These are phyloP conservation scores for Drosophila anceps DNA, from an alignment of 2,888 invertebrate species.

Conservation along the genomic window DNA sequence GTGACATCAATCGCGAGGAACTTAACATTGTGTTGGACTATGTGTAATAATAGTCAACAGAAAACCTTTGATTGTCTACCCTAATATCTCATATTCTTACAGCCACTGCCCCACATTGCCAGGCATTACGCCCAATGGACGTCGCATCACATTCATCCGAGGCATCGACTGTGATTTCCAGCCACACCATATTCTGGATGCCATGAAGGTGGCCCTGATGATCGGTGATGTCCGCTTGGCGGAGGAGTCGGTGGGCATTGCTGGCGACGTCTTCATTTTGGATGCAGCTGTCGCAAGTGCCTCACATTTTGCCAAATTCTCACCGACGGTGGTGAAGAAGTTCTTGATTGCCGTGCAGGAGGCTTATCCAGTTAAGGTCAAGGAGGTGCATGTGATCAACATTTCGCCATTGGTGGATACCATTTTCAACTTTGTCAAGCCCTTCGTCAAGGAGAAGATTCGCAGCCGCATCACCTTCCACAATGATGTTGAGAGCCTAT, in stretches of 20 bases:
- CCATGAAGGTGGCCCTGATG: conserved; percentile 93
- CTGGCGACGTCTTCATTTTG: conserved; percentile 93
- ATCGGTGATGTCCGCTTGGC: conserved; percentile 92
- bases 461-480: conserved; percentile 93
- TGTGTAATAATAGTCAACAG: conserved; percentile 87
- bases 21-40: conserved; percentile 89
- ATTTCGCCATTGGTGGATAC: conserved; percentile 93
- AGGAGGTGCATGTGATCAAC: conserved; percentile 94
- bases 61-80: too few species aligned
- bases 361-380: conserved; percentile 94
- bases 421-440: conserved; percentile 93
- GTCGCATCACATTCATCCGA: conserved; percentile 91
- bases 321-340: conserved; percentile 92
- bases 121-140: conserved; percentile 92
- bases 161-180: conserved; percentile 90
- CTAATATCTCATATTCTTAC: neutral
- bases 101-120: conserved; percentile 93
- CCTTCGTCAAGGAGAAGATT: conserved; percentile 95
- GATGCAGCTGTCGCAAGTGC: conserved; percentile 93
- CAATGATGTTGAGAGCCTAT: conserved; percentile 90
- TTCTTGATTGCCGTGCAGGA: conserved; percentile 94
- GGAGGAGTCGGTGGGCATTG: conserved; percentile 92
- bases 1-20: conserved; percentile 91
- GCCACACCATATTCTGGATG: conserved; percentile 90
- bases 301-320: conserved; percentile 93